Conservation (phyloP, 2,113 vertebrate genomes). For the Excalfactoria chinensis region DNA sequence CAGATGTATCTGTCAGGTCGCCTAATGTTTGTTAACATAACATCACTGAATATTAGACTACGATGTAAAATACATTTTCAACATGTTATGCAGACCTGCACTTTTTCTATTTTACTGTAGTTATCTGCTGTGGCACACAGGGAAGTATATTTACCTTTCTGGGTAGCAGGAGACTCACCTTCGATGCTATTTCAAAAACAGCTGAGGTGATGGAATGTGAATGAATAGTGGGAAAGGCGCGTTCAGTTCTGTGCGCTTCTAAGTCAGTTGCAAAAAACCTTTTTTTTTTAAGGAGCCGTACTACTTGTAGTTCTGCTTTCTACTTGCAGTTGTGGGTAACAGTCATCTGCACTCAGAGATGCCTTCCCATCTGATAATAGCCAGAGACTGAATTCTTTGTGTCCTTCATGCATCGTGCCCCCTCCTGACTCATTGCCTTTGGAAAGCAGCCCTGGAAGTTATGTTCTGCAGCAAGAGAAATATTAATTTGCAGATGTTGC, state of each 20-base stretch:
- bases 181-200: background rate
- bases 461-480: constrained; percentile 14
- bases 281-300: background rate
- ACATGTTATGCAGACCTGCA: background rate
- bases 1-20: constrained; percentile 57
- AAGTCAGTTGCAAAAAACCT: background rate
- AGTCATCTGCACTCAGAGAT: background rate
- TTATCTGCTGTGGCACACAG: background rate
- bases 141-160: background rate
- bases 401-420: background rate
- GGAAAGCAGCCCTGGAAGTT: background rate
- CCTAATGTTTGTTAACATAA: constrained; percentile 19
- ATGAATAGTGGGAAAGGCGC: background rate
- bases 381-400: background rate
- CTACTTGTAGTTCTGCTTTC: background rate
- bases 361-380: background rate
- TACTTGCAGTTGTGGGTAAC: background rate
- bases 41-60: background rate
- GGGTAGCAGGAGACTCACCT: accelerated
- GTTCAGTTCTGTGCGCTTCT: background rate
- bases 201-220: background rate
- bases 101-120: background rate
- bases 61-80: background rate
- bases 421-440: background rate
- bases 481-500: constrained; percentile 12